Base-by-base conservation (phyloP, 2,888 invertebrate genomes). In the Sturmia bella region DNA sequence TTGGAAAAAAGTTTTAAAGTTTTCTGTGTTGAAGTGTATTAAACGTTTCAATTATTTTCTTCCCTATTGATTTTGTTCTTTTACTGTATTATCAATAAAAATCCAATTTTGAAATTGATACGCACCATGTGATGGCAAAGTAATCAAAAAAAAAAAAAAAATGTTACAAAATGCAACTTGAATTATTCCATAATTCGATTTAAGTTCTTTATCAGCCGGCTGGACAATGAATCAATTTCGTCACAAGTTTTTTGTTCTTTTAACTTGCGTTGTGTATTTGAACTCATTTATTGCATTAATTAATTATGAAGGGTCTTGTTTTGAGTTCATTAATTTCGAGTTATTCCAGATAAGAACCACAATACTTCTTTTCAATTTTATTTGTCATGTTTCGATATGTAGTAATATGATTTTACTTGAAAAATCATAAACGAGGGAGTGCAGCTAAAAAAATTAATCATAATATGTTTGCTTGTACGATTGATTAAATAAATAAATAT, bases 61-160 rank as follows among this genome's bases (percentile, higher is more conserved):
- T 45, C 41, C 3, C 0, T 32, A 50, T 13, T 24, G 45, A 57
- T 39, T 61, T 19, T 69, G 27, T 1, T 27, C 59, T 54, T 54
- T 3, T 24, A 50, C 21, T 19, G 19, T 77, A 48, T 32, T 15
- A 9, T 17, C 50, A 24, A 32, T 63, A 52, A 74, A 19, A 48
- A 73, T 50, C 32, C 52, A 70, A 27, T 48, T 37, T 50, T 66
- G 54, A 52, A 69, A 63, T 59, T 69, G 69, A 73, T 78, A 82
- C 78, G 81, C 81, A 74, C 69, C 77, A 81, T 39, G 39, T 56
- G 74, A 64, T 54, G 77, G 77, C 81, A 81, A 81, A 77, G 77
- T 74, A 69, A 73, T 24, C 9, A 32, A 27, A 27, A 27, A 43
- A 69, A 73, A 17, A 9, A 32, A 27, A 27, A 27, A 43, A 52